These are phyloP conservation scores for Aphidius colemani DNA, from an alignment of 2,888 invertebrate genomes.

Conservation along the genomic window DNA sequence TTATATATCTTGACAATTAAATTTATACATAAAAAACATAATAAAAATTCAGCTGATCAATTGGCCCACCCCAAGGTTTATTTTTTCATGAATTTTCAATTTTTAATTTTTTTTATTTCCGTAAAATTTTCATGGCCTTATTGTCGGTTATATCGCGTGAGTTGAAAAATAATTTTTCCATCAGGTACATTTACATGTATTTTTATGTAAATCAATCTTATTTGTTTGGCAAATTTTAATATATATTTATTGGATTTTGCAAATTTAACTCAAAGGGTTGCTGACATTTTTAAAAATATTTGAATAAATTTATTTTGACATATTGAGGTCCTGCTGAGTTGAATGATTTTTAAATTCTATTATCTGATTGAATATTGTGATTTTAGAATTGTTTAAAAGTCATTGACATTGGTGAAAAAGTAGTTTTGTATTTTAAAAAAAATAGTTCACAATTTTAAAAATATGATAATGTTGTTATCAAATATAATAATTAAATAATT, in stretches of 20 bases:
- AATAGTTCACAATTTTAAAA: not conserved
- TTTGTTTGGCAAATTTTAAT: not conserved
- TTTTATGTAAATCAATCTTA: not conserved
- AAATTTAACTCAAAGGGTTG: no score
- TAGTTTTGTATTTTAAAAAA: no score
- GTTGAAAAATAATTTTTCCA: constrained; percentile 19
- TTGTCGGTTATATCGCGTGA: constrained; percentile 23
- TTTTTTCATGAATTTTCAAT: constrained; percentile 6
- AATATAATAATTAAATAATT: no score
- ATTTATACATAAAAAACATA: not conserved
- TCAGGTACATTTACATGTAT: constrained; percentile 5
- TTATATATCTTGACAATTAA: not conserved
- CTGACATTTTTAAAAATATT: not conserved
- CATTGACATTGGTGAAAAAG: no score
- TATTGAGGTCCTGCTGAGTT: constrained; percentile 13
- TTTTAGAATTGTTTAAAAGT: not conserved
- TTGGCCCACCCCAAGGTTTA: not conserved
- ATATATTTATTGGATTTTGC: not conserved
- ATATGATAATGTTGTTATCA: no score
- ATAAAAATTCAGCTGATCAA: not conserved
- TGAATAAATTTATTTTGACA: not conserved
- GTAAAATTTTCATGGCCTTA: constrained; percentile 12
- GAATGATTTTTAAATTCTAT: not conserved
- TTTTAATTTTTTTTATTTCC: constrained; percentile 5
- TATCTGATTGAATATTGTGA: not conserved